Evolutionary conservation across 2,797 vertebrate genomes (phyloP), one percentile per base, ranked within the genome.

Genomic region (Sebastes vulpes): DNA sequence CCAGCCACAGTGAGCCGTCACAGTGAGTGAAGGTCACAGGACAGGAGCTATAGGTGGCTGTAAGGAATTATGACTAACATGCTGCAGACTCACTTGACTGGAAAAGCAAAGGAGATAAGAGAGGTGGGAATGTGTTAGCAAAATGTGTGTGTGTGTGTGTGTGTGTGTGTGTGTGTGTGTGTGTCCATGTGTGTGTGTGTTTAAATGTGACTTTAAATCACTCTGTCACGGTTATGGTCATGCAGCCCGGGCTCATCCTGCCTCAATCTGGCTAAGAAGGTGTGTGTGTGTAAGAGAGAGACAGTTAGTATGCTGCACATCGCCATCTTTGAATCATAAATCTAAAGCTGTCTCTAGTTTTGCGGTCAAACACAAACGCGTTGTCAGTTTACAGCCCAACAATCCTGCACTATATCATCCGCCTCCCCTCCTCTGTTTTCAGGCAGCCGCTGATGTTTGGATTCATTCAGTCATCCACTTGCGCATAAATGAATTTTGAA

Each of bases 181-280:
- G 21, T 28, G 57, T 64, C 57, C 63, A 38, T 57, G 50, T 75
- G 10, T 54, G 23, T 58, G 60, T 79, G 54, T 63, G 56, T 63
- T 54, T 71, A 38, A 50, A 63, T 84, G 57, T 74, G 85, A 78
- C 72, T 81, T 76, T 75, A 87, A 90, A 88, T 92, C 89, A 75
- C 73, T 82, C 76, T 70, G 87, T 89, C 81, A 89, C 6, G 2
- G 87, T 87, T 75, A 81, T 71, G 71, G 75, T 48, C 28, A 31
- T 65, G 77, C 71, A 81, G 58, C 54, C 52, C 54, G 56, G 71
- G 52, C 68, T 84, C 79, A 84, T 82, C 83, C 69, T 64, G 64
- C 54, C 70, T 63, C 75, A 74, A 18, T 83, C 76, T 77, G 79
- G 57, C 69, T 67, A 74, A 84, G 57, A 75, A 31, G 6, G 25